Base-by-base conservation (phyloP, 1,140 invertebrate species). In the Leptestheria dahalacensis region DNA sequence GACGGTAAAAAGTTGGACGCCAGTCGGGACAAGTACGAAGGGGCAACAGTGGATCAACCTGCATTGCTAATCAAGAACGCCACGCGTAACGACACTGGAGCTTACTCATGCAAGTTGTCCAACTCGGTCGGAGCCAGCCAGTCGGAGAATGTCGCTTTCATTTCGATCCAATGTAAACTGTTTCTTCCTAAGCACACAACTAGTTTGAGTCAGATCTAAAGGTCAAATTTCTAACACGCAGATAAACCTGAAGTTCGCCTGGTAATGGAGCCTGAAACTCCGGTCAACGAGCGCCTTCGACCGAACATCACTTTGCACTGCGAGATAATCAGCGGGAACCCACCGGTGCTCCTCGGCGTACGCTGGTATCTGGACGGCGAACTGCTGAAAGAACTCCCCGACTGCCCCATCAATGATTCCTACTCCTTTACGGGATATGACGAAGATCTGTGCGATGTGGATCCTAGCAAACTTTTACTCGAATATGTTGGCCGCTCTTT, bases 331-430 rank as follows among this genome's bases (percentile, higher is more conserved):
- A 83, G 66, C 76, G 78, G 62, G 78, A 72, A 75, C 63, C 73
- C 73, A 50, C 67, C 68, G 62, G 67, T 65, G 51, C 64, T 82
- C 41, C 67, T 69, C 2, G 65, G 69, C 2, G 77, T 79, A 3
- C 67, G 74, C 3, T 91, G 91, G 91, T 91, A 84, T 68, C 76
- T 90, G 63, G 84, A 88, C 64, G 85, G 83, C 2, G 81, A 86
- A 52, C 69, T 91, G 33, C 75, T 92, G 47, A 89, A 90, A 67
- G 84, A 90, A 70, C 75, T 91, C 51, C 86, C 87, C 0, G 85
- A 91, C 65, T 88, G 87, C 66, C 41, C 47, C 33, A n/a, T 60
- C 29, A 62, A 62, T 24, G 53, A 62, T 18, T 54, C 57, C 15
- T 21, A 21, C 26, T 33, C 25, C 25, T 52, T 51, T 57, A 62